These are phyloP conservation scores for Myiotriccus ornatus DNA, from an alignment of 2,797 vertebrate species.

Conservation along the genomic window DNA sequence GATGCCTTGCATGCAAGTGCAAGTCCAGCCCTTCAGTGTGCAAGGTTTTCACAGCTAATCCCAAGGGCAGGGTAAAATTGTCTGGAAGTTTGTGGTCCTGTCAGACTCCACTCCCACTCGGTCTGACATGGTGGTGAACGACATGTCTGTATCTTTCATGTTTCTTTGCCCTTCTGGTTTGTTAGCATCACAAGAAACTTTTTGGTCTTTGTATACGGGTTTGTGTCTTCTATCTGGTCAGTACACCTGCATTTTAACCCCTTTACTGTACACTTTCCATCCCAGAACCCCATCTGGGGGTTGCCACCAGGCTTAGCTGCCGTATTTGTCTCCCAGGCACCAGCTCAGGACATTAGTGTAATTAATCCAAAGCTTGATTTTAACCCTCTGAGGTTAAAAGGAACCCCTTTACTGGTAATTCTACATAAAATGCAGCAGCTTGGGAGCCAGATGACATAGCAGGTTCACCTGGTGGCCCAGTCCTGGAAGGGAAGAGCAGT, in stretches of 20 bases:
- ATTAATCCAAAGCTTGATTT: background rate
- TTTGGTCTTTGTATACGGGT: background rate
- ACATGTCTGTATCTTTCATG: background rate
- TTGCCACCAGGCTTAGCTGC: background rate
- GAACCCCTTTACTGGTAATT: background rate
- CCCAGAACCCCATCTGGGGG: background rate
- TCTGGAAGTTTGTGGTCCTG: background rate
- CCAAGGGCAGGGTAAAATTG: background rate
- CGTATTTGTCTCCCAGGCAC: background rate
- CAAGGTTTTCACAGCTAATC: background rate
- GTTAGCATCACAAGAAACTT: background rate
- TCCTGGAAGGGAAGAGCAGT: background rate
- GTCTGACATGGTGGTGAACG: too few species aligned
- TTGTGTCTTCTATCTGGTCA: background rate
- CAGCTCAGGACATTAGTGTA: background rate
- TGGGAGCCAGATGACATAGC: background rate
- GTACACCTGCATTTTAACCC: background rate
- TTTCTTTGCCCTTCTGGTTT: background rate
- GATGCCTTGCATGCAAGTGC: background rate
- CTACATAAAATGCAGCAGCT: background rate
- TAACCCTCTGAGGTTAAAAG: background rate
- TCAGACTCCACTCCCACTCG: background rate
- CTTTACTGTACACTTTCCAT: background rate
- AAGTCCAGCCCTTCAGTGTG: background rate
- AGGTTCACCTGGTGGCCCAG: background rate